Conservation (phyloP, 2,888 invertebrate species). For the Clusia tigrina region DNA sequence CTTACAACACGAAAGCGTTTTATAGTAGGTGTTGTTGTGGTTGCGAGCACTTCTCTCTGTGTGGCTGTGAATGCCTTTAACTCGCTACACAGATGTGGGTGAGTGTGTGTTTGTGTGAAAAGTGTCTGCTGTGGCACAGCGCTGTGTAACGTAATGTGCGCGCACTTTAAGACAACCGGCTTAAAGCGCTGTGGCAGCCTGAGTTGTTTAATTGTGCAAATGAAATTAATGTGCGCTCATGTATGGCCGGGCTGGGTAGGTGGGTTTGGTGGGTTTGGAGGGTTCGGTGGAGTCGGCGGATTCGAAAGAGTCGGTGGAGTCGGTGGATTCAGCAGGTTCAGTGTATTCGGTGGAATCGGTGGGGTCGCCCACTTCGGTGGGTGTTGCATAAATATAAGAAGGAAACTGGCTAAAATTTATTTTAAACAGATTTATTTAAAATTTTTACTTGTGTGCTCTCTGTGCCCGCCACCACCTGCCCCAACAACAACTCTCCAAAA, state of each 20-base stretch:
- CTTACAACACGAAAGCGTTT: too few relatives aligned
- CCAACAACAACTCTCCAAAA: too few relatives aligned
- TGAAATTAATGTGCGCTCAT: slow-evolving; percentile 7
- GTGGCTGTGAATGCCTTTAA: background rate
- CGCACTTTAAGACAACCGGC: too few relatives aligned
- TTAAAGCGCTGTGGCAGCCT: too few relatives aligned
- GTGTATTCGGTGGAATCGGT: background rate
- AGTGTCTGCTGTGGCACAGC: background rate
- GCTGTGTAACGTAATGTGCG: too few relatives aligned
- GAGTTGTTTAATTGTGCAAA: slow-evolving; percentile 8
- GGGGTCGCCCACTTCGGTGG: background rate
- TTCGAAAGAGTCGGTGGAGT: slow-evolving; percentile 3
- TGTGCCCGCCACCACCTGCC: too few relatives aligned
- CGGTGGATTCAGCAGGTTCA: background rate
- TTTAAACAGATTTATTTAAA: background rate
- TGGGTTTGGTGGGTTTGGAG: background rate
- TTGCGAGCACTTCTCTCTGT: background rate
- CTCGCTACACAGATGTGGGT: background rate
- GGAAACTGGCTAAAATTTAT: slow-evolving; percentile 7
- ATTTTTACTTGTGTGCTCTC: background rate
- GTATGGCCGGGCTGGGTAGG: too few relatives aligned
- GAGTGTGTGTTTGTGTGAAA: background rate
- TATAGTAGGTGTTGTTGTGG: too few relatives aligned
- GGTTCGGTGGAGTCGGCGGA: background rate
- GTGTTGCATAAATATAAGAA: too few relatives aligned